Evolutionary conservation across 2,797 vertebrate species (phyloP).

Genomic region (Cossypha niveicapilla): DNA sequence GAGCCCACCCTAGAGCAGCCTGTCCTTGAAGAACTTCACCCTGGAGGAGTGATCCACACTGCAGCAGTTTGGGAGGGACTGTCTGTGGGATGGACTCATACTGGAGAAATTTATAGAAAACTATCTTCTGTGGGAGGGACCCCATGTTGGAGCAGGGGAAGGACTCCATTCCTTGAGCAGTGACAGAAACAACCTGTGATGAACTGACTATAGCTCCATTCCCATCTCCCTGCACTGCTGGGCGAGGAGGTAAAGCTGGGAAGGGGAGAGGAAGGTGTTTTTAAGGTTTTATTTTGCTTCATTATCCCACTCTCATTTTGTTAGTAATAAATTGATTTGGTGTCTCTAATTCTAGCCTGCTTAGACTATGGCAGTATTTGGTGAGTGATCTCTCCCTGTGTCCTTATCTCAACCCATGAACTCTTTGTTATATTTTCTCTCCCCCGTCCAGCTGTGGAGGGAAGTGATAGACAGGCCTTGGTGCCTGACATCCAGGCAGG

Average conservation of each 20-base stretch:
- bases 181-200: not conserved
- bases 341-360: not conserved
- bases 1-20: not conserved
- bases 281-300: not conserved
- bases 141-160: not conserved
- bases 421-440: not conserved
- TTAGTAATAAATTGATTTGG: not conserved
- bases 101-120: not conserved
- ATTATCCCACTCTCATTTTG: not conserved
- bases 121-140: not conserved
- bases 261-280: rapidly evolving
- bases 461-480: not conserved
- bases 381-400: not conserved
- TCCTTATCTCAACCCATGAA: not conserved
- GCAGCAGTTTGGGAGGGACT: not conserved
- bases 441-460: rapidly evolving
- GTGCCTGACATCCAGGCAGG: not conserved
- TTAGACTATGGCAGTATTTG: not conserved
- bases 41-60: not conserved
- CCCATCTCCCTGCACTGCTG: not conserved
- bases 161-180: not conserved
- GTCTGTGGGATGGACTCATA: not conserved
- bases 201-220: not conserved
- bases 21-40: not conserved
- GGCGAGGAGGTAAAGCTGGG: not conserved